These are phyloP conservation scores for Parotocinclus haroldoi DNA, from an alignment of 2,797 vertebrate genomes.

Conservation along the genomic window DNA sequence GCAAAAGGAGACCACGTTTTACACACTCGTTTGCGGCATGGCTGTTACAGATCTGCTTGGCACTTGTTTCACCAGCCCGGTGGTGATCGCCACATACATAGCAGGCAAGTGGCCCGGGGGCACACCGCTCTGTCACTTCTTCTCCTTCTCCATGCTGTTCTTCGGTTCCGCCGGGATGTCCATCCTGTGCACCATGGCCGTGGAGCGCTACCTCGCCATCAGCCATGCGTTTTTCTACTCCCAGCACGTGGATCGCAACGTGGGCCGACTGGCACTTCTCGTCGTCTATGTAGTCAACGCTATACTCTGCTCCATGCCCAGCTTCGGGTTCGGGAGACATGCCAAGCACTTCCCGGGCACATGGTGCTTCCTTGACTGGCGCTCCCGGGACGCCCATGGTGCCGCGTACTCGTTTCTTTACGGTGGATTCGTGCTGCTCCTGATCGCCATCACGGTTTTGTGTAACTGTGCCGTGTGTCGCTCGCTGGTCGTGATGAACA, in stretches of 20 bases:
- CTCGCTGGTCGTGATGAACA: constrained; percentile 75
- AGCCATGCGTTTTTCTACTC: constrained; percentile 79
- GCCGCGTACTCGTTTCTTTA: constrained; percentile 76
- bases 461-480: constrained; percentile 75
- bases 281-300: constrained; percentile 67
- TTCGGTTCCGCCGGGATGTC: constrained; percentile 78
- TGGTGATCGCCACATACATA: constrained; percentile 77
- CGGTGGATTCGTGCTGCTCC: constrained; percentile 70
- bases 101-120: constrained; percentile 72
- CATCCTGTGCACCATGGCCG: constrained; percentile 78
- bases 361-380: constrained; percentile 80
- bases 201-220: constrained; percentile 78
- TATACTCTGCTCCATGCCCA: constrained; percentile 72
- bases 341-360: constrained; percentile 72
- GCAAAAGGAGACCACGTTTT: constrained; percentile 79
- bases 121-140: constrained; percentile 73
- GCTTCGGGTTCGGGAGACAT: constrained; percentile 74
- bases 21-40: constrained; percentile 78
- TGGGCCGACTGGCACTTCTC: constrained; percentile 70
- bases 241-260: constrained; percentile 67
- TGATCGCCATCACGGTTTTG: constrained; percentile 70
- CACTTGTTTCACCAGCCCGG: constrained; percentile 79
- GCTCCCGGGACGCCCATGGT: constrained; percentile 62
- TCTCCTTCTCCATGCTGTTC: constrained; percentile 82
- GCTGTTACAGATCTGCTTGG: constrained; percentile 78